phyloP scores from a whole-genome alignment of 2,113 vertebrate genomes.

The Mesoclemmys tuberculata region DNA sequence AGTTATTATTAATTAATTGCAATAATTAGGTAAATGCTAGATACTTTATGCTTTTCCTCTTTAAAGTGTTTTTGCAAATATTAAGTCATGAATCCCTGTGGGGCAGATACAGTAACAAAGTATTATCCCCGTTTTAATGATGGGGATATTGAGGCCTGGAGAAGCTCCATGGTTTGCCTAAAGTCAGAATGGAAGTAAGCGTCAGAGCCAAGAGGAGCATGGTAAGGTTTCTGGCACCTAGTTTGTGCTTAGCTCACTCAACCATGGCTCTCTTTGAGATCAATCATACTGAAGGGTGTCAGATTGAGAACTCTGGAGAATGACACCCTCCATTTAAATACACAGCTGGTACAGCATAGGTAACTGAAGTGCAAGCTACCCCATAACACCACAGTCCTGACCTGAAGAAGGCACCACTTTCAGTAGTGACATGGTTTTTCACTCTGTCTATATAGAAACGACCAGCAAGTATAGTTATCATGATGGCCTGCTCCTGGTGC shows the following conservation, averaged over 20 bases:
- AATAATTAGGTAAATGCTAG: background rate
- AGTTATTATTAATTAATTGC: background rate
- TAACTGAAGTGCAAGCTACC: fast-evolving
- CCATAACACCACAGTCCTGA: background rate
- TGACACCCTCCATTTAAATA: background rate
- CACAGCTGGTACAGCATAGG: background rate
- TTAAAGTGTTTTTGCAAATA: background rate
- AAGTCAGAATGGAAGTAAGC: background rate
- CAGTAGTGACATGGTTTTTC: background rate
- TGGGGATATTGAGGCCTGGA: background rate
- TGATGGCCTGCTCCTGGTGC: fast-evolving
- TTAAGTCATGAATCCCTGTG: background rate
- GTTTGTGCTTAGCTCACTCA: background rate
- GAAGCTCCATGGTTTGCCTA: background rate
- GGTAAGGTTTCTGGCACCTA: background rate
- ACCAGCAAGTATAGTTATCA: fast-evolving
- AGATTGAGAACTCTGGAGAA: background rate
- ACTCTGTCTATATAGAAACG: background rate
- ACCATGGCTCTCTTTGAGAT: background rate
- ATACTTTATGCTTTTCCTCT: background rate
- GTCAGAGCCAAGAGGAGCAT: background rate
- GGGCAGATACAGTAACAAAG: background rate
- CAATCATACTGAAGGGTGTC: fast-evolving
- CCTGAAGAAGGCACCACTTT: background rate
- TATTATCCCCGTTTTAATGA: background rate